phyloP scores from a whole-genome alignment of 2,113 vertebrate genomes.

The Sinocyclocheilus maitianheensis region DNA sequence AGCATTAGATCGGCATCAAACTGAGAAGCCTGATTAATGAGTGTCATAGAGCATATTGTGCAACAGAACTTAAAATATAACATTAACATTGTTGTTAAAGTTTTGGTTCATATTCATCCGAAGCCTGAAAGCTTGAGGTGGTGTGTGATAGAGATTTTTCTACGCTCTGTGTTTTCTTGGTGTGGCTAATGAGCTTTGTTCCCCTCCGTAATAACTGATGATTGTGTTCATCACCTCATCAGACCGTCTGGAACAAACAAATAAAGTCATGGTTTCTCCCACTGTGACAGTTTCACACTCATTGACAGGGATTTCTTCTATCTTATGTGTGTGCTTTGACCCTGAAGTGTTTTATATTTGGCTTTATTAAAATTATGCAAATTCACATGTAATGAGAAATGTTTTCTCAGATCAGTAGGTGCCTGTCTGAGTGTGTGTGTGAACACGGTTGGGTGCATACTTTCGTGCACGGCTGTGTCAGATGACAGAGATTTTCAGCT shows the following conservation, averaged over 20 bases:
- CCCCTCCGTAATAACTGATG: conserved; percentile 50
- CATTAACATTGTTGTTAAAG: not conserved
- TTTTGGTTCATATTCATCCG: not conserved
- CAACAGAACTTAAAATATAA: not conserved
- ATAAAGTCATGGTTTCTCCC: conserved; percentile 49
- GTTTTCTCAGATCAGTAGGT: conserved; percentile 21
- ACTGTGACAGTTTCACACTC: conserved; percentile 25
- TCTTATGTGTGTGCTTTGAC: conserved; percentile 29
- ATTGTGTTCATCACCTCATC: conserved; percentile 50
- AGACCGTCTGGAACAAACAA: conserved; percentile 57
- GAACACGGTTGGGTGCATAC: not conserved
- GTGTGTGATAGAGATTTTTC: not conserved
- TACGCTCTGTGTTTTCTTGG: not conserved
- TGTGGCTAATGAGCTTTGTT: conserved; percentile 51
- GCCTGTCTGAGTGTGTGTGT: conserved; percentile 17
- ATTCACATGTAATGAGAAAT: conserved; percentile 27
- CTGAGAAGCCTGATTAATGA: conserved; percentile 14
- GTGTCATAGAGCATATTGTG: not conserved
- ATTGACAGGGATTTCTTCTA: not conserved
- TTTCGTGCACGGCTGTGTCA: not conserved
- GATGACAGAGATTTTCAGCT: conserved; percentile 39
- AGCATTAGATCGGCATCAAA: not conserved
- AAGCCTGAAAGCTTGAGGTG: not conserved
- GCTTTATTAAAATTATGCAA: conserved; percentile 43
- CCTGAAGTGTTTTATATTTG: conserved; percentile 40